phyloP scores from a whole-genome alignment of 2,113 vertebrate species.

The Ctenomys sociabilis region DNA sequence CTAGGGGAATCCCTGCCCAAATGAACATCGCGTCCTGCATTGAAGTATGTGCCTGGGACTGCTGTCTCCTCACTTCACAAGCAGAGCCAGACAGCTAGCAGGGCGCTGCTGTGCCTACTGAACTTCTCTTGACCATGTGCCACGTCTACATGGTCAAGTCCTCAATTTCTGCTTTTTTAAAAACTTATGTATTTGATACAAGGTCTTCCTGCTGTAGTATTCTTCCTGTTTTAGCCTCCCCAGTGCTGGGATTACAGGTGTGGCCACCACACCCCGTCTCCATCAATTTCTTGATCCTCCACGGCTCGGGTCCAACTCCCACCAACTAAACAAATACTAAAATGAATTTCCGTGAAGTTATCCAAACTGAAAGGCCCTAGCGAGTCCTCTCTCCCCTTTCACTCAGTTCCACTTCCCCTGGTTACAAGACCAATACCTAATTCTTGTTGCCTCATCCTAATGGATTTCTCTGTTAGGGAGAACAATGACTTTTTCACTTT shows the following conservation, averaged over 20 bases:
- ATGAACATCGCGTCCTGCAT: background rate
- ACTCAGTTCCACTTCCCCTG: background rate
- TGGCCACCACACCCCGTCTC: too few relatives aligned
- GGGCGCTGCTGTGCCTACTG: background rate
- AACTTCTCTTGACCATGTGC: background rate
- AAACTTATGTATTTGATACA: too few relatives aligned
- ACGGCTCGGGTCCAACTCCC: background rate
- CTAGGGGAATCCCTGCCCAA: background rate
- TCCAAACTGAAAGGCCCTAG: background rate
- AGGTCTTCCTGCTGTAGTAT: too few relatives aligned
- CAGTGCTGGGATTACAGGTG: too few relatives aligned
- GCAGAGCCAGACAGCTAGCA: background rate
- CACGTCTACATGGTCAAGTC: background rate
- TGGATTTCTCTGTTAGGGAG: background rate
- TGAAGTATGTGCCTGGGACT: background rate
- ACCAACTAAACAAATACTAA: background rate
- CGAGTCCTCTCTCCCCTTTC: background rate
- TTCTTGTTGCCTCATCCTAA: background rate
- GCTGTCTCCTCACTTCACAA: background rate
- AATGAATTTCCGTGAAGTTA: background rate
- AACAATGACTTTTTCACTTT: background rate
- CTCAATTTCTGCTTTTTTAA: background rate
- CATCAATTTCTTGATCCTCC: background rate
- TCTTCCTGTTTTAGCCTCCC: too few relatives aligned
- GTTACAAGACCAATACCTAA: background rate